phyloP scores from a whole-genome alignment of 30 jellyfish, hydroid and myxozoan species.

The Pseudorhiza aurosa region DNA sequence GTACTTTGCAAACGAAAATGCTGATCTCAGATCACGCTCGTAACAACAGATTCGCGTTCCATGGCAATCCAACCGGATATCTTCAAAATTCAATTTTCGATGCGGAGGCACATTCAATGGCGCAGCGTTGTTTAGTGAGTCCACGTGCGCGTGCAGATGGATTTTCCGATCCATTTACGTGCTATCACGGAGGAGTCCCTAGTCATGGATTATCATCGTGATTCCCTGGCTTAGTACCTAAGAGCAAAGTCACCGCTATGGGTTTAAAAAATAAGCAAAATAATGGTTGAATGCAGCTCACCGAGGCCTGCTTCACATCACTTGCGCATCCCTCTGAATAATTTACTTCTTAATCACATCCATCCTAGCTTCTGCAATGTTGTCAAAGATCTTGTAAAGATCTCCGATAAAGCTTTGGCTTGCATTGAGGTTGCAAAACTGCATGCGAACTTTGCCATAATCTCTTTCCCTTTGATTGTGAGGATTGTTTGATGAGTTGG shows the following conservation, averaged over 20 bases:
- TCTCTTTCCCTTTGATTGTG: too few species aligned
- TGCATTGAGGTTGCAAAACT: too few species aligned
- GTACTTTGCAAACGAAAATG: background rate
- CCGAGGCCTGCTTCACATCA: background rate
- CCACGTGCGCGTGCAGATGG: conserved; percentile 7
- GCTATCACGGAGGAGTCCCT: background rate
- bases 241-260: background rate
- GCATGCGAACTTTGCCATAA: too few species aligned
- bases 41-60: conserved; percentile 3
- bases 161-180: background rate
- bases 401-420: too few species aligned
- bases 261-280: background rate
- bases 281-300: background rate
- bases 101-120: too few species aligned
- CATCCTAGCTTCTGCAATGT: too few species aligned
- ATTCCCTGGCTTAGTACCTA: background rate
- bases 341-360: background rate
- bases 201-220: background rate
- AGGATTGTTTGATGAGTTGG: too few species aligned
- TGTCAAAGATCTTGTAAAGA: too few species aligned
- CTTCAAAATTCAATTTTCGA: too few species aligned
- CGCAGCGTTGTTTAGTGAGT: too few species aligned
- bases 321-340: background rate
- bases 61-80: background rate
- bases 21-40: background rate